phyloP scores from a whole-genome alignment of 2,797 vertebrate species.

The Betta splendens region DNA sequence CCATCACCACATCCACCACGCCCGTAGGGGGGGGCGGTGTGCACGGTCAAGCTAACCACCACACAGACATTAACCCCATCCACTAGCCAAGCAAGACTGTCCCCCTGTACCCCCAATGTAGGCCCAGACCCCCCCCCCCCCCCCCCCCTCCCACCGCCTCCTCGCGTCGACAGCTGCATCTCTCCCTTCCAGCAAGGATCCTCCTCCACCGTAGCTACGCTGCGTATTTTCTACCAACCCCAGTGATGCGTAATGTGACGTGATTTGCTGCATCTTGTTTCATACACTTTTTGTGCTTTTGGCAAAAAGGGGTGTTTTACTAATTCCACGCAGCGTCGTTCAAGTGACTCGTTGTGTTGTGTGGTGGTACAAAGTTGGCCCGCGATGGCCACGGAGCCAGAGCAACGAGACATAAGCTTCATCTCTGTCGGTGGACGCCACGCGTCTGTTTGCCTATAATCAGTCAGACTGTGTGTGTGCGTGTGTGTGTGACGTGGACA shows the following conservation, averaged over 20 bases:
- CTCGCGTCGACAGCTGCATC: slow-evolving; percentile 56
- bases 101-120: slow-evolving; percentile 32
- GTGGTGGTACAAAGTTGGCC: slow-evolving; percentile 86
- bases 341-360: slow-evolving; percentile 78
- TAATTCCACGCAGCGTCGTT: slow-evolving; percentile 85
- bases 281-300: slow-evolving; percentile 59
- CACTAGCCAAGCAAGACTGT: slow-evolving; percentile 84
- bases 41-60: slow-evolving; percentile 92
- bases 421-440: slow-evolving; percentile 44
- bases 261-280: slow-evolving; percentile 79
- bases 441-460: slow-evolving; percentile 36
- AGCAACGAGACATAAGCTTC: slow-evolving; percentile 44
- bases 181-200: slow-evolving; percentile 72
- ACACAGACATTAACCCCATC: slow-evolving; percentile 98
- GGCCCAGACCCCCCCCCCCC: slow-evolving; percentile 39
- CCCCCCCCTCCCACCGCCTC: slow-evolving; percentile 51
- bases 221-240: slow-evolving; percentile 79
- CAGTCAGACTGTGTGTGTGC: slow-evolving; percentile 35
- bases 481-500: slow-evolving; percentile 35
- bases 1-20: slow-evolving; percentile 96
- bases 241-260: slow-evolving; percentile 66
- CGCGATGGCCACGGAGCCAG: slow-evolving; percentile 34
- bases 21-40: slow-evolving; percentile 88
- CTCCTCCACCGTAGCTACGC: slow-evolving; percentile 78
- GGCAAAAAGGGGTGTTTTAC: slow-evolving; percentile 85